Conservation (phyloP, 2,888 invertebrate species). For the Drosophila conformis region DNA sequence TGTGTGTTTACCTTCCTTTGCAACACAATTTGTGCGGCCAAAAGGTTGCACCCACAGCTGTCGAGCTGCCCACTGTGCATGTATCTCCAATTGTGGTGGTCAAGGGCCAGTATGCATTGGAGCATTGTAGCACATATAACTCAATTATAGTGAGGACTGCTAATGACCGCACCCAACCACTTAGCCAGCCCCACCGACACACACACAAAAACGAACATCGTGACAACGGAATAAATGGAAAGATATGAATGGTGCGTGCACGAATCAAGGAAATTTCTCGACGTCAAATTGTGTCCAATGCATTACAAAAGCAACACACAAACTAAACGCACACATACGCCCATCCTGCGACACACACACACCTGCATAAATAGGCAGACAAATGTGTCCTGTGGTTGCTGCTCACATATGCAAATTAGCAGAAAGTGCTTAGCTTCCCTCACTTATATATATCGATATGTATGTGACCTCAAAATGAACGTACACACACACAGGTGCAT, state of each 20-base stretch:
- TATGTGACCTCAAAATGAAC: background rate
- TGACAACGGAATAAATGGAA: constrained; percentile 4
- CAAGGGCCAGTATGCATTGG: constrained; percentile 43
- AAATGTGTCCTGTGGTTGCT: constrained; percentile 14
- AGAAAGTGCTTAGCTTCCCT: background rate
- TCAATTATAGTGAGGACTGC: constrained; percentile 63
- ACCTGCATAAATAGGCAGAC: constrained; percentile 6
- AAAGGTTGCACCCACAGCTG: constrained; percentile 28
- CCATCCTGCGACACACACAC: background rate
- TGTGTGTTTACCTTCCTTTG: constrained; percentile 20
- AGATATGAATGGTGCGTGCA: constrained; percentile 38
- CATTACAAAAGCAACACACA: constrained; percentile 23
- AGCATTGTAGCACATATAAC: constrained; percentile 62
- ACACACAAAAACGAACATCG: background rate
- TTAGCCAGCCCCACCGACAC: background rate
- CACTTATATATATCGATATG: background rate
- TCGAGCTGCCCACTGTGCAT: background rate
- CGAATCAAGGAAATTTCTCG: constrained; percentile 60
- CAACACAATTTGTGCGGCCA: constrained; percentile 55
- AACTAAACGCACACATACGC: constrained; percentile 9
- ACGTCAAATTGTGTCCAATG: constrained; percentile 57
- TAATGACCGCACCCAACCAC: constrained; percentile 32
- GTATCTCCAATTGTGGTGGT: constrained; percentile 7
- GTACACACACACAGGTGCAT: background rate
- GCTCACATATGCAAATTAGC: constrained; percentile 51